Percentiles rank a stretch among this genome's conserved stretches.
These are phyloP conservation scores for Strigops habroptila DNA, from an alignment of 2,113 vertebrate genomes.

Conservation along the genomic window DNA sequence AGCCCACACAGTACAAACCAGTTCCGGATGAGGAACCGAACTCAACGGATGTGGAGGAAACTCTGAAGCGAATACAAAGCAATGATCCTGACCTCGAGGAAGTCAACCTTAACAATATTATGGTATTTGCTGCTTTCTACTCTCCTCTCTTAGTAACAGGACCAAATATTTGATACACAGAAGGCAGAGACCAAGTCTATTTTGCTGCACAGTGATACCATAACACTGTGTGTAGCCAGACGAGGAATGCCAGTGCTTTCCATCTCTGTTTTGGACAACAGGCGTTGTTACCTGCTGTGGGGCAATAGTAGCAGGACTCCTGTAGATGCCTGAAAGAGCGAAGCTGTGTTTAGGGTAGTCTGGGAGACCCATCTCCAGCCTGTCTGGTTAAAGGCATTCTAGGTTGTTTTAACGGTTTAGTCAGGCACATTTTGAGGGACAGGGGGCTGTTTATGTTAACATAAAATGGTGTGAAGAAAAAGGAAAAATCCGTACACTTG, in stretches of 20 bases:
- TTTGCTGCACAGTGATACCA: neutral
- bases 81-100: constrained; percentile 92
- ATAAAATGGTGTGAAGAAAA: neutral
- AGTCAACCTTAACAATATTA: constrained; percentile 98
- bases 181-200: neutral
- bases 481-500: neutral
- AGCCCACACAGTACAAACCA: constrained; percentile 93
- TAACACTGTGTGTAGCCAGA: neutral
- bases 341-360: neutral
- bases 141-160: neutral
- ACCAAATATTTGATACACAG: neutral
- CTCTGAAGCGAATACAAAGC: constrained; percentile 83
- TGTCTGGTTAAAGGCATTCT: neutral
- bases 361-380: neutral
- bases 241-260: neutral
- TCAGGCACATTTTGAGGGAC: neutral
- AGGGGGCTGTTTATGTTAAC: neutral
- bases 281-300: neutral
- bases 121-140: constrained; percentile 68
- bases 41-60: constrained; percentile 91
- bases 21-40: constrained; percentile 96
- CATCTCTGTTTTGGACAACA: neutral
- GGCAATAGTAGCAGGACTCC: neutral
- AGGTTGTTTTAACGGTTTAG: neutral
- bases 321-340: neutral